Base-by-base conservation (phyloP, 2,113 vertebrate species). In the Tachuris rubrigastra region DNA sequence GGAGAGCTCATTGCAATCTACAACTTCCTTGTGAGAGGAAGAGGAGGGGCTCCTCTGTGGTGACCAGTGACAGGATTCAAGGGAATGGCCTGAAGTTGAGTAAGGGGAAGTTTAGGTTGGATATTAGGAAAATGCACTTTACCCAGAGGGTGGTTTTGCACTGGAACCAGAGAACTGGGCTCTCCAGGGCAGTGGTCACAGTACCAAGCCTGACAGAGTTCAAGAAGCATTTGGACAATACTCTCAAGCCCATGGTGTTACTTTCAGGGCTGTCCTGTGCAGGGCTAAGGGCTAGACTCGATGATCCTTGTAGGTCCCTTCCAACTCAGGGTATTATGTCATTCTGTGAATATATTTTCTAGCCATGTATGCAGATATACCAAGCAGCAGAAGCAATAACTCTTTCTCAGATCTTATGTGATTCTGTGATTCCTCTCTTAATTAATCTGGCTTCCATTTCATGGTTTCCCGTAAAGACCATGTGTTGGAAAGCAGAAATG, bases 371-470 rank as follows among this genome's bases (percentile, higher is more conserved):
- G 28, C 49, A 60, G 73, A 55, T 7, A 67, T 35, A 55, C 37
- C 50, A 91, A 71, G 65, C 13, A 80, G 63, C 42, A 94, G 65
- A 86, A 84, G 50, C 44, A 77, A 49, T 72, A 87, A 59, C 17
- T 52, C 63, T 77, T 81, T 37, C 81, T 53, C 76, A 66, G 53
- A 37, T 49, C 65, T 71, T 87, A 33, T 23, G 50, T 63, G 30
- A 56, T 81, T 74, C 65, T 30, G 46, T 63, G 28, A 56, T 81
- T 74, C 56, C 77, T 69, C 87, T 66, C 81, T 77, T 93, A 96
- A 91, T 89, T 94, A 86, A 31, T 65, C 62, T 83, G 17, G 71
- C 60, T 85, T 91, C 67, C 20, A 42, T 86, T 84, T 96, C 91
- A 95, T 87, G 52, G 35, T 81, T 91, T 20, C 50, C 66, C 65